Evolutionary conservation across 2,888 invertebrate genomes (phyloP).

Genomic region (Coenonympha glycerion): DNA sequence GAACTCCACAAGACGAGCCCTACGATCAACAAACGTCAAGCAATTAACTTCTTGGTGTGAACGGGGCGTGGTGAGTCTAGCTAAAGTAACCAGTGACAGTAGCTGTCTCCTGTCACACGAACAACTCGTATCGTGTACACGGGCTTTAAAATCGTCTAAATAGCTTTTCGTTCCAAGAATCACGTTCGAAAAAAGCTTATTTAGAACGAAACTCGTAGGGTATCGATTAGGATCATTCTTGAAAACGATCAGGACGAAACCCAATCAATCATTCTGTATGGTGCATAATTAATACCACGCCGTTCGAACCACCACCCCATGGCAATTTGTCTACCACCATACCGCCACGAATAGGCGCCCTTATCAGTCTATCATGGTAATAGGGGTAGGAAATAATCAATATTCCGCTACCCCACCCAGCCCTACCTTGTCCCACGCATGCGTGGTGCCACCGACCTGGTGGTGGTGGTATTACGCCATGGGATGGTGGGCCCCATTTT

Average conservation of each 20-base stretch:
- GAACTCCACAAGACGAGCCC: too few relatives aligned
- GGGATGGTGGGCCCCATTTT: slow-evolving; percentile 50
- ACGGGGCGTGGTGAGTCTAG: too few relatives aligned
- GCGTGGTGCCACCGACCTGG: slow-evolving; percentile 56
- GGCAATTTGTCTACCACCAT: slow-evolving; percentile 61
- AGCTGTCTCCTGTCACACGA: too few relatives aligned
- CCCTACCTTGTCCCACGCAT: too few relatives aligned
- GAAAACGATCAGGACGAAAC: slow-evolving; percentile 38
- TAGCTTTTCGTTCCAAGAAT: too few relatives aligned
- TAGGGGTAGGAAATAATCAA: slow-evolving; percentile 66
- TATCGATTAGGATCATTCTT: slow-evolving; percentile 26
- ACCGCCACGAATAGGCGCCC: slow-evolving; percentile 50
- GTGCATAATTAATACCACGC: slow-evolving; percentile 68
- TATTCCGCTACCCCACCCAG: slow-evolving; percentile 61
- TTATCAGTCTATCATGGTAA: slow-evolving; percentile 66
- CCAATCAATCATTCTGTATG: slow-evolving; percentile 63
- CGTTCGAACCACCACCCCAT: slow-evolving; percentile 47
- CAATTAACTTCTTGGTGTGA: too few relatives aligned
- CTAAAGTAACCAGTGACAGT: too few relatives aligned
- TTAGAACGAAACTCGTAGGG: neutral
- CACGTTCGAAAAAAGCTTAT: too few relatives aligned
- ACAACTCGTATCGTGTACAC: too few relatives aligned
- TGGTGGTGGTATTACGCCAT: slow-evolving; percentile 62
- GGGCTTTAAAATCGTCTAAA: too few relatives aligned
- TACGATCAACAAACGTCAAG: too few relatives aligned